Base-by-base conservation (phyloP, 2,888 invertebrate species). In the Drosophila picticornis region DNA sequence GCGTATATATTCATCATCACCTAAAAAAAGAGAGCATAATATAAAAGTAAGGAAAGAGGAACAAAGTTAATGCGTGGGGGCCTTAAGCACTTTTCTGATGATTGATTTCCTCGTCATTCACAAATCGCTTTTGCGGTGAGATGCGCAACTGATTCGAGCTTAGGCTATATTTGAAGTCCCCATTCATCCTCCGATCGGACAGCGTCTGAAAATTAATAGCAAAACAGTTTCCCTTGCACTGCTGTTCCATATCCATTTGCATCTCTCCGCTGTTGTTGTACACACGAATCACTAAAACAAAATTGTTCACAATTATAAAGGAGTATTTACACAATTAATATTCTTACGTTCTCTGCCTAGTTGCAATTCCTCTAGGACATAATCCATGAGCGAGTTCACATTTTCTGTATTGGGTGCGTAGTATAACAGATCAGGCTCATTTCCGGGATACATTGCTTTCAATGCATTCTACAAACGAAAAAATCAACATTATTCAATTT, bases 131-230 rank as follows among this genome's bases (percentile, higher is more conserved):
- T 51, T 92, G 85, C 0, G 94, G 94, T 9, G 91, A 88, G 65
- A 93, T 93, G 1, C 91, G 79, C 5, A 86, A 81, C 19, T 82
- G 79, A 48, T 93, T 93, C 70, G 94, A 93, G 5, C 94, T 93
- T 27, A 95, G 93, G 0, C 94, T 94, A 86, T 95, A 95, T 3
- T 79, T 90, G 0, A 89, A 71, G 1, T 32, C 36, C 0, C 73
- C 77, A 6, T 2, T 22, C 3, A 9, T 3, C 11, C 60, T 50
- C 2, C 55, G 50, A 4, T 70, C 59, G 0, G 91, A 83, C 46
- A 89, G 71, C 11, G 80, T 50, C 25, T 88, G 53, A 57, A 91
- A 92, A 59, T 81, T 25, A 4, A 92, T 84, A 2, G 87, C 91
- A 71, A 92, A 92, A 36, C 91, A 92, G 27, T 81, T 91, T 1